Evolutionary conservation across 2,888 invertebrate genomes (phyloP), one percentile per base, ranked within the genome.

Genomic region (Ctena decussata): DNA sequence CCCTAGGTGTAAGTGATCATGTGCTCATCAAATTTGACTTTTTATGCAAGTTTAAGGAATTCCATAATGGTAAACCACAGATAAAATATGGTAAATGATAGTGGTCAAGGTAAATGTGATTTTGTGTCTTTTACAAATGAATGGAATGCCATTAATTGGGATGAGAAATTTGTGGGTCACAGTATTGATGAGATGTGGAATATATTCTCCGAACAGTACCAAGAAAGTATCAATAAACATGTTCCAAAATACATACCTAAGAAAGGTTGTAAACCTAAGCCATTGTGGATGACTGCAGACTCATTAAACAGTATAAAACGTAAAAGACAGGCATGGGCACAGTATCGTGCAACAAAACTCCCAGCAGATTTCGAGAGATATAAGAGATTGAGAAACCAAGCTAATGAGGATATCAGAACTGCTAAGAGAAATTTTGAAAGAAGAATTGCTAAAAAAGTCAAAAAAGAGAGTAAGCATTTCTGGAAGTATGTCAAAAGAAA

Each of bases 401-500:
- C 65, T 8, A 57, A 60, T 76, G 65, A 76, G 18, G 24, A 11
- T 35, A 41, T 76, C 18, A 8, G 65, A 41, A 44, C 35, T 35
- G 76, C 76, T 35, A 76, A 75, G 30, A 32, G 53, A 24, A 46
- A 46, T n/a, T 41, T 30, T 73, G 46, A 73, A 30, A 73, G 24
- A 24, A 24, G 46, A 24, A 41, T 73, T 37, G 41, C 73, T n/a
- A 49, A 39, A 18, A 78, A 70, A 30, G 71, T 53, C 0, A 78
- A 78, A 44, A 71, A 2, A 11, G 53, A 78, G 18, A n/a, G 39
- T 18, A 78, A 71, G 41, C 71, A 78, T n/a, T 78, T 78, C 71
- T 78, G 78, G 78, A 27, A 44, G 12, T 78, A 71, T 72, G 72
- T 72, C 11, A 78, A 78, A 53, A 39, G 46, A 8, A 78, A 78